phyloP scores from a whole-genome alignment of 2,113 vertebrate genomes.

The Limnothrissa miodon region DNA sequence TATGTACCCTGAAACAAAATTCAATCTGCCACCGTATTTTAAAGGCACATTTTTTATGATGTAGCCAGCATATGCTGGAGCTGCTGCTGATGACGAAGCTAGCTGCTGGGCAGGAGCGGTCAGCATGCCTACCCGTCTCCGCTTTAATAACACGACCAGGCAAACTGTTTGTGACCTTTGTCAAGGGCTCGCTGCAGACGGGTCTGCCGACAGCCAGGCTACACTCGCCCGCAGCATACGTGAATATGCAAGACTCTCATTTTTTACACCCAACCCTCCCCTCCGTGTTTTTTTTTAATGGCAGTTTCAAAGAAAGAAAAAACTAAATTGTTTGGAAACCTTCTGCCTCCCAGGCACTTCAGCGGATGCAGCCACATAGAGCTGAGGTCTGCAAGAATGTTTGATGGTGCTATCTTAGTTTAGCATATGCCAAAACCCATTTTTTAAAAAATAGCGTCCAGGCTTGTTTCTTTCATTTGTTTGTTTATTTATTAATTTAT shows the following conservation, averaged over 20 bases:
- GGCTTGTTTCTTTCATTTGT: neutral
- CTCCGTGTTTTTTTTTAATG: conserved; percentile 42
- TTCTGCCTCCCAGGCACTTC: conserved; percentile 68
- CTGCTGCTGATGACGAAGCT: conserved; percentile 87
- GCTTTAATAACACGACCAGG: conserved; percentile 82
- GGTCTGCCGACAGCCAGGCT: conserved; percentile 62
- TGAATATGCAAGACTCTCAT: conserved; percentile 80
- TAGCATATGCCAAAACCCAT: conserved; percentile 67
- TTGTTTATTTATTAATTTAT: neutral
- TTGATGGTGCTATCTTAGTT: conserved; percentile 54
- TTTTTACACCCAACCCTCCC: conserved; percentile 30
- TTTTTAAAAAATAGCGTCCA: conserved; percentile 38
- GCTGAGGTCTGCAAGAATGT: conserved; percentile 67
- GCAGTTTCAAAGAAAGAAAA: conserved; percentile 59
- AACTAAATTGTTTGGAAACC: conserved; percentile 72
- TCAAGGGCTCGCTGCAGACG: conserved; percentile 86
- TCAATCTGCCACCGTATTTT: conserved; percentile 90
- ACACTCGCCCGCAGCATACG: conserved; percentile 43
- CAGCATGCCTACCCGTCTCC: conserved; percentile 77
- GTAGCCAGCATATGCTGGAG: conserved; percentile 91
- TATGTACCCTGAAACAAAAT: conserved; percentile 88
- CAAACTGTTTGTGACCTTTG: conserved; percentile 93
- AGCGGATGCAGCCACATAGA: conserved; percentile 40
- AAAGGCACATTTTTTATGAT: conserved; percentile 93
- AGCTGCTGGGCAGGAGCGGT: conserved; percentile 88